Evolutionary conservation across 2,113 vertebrate genomes (phyloP).

Genomic region (Dipodomys stephensi): DNA sequence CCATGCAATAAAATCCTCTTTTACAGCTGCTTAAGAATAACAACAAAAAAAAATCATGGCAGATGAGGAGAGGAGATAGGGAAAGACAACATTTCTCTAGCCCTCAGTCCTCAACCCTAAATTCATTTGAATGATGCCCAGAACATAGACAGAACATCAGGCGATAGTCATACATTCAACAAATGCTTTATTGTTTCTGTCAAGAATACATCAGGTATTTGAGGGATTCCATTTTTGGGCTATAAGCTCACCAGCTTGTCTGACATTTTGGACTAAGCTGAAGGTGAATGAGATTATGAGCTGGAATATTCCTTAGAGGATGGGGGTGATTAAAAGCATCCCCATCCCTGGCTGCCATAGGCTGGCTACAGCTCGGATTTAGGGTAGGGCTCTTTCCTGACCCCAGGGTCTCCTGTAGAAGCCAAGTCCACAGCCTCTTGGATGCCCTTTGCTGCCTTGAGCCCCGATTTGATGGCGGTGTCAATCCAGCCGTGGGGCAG

Average conservation of each 20-base stretch:
- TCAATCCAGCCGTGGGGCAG: slow-evolving; percentile 92
- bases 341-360: not conserved
- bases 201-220: not conserved
- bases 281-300: not conserved
- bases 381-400: not conserved
- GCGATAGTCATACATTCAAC: not conserved
- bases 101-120: not conserved
- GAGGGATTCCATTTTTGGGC: not conserved
- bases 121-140: not conserved
- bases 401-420: not conserved
- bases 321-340: not conserved
- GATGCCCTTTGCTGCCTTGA: slow-evolving; percentile 87
- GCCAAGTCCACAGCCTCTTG: slow-evolving; percentile 68
- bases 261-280: not conserved
- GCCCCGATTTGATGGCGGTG: slow-evolving; percentile 88
- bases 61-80: not conserved
- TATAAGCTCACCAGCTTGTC: not conserved
- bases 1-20: not conserved
- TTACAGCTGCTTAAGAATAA: not conserved
- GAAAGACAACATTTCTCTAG: not conserved
- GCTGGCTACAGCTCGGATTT: slow-evolving; percentile 33
- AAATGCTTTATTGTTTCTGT: slow-evolving; percentile 13
- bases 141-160: not conserved
- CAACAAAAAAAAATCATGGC: not conserved
- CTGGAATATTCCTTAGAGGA: not conserved